Conservation (phyloP, 2,797 vertebrate genomes). For the Bryconaethiops microstoma region DNA sequence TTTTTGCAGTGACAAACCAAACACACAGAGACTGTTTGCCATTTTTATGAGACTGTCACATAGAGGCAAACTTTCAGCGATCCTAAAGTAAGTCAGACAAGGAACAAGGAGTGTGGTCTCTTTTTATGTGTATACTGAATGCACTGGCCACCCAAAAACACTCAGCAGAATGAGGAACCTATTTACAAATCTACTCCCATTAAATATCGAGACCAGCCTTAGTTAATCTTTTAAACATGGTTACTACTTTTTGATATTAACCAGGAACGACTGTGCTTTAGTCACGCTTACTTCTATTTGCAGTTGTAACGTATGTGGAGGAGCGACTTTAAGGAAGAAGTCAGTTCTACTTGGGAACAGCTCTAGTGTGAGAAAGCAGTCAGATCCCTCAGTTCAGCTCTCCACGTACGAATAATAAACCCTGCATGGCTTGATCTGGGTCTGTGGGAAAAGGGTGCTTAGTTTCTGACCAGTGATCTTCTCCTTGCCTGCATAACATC, state of each 20-base stretch:
- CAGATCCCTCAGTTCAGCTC: slow-evolving; percentile 33
- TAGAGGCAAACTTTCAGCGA: slow-evolving; percentile 29
- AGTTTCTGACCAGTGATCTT: slow-evolving; percentile 36
- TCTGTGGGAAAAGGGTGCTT: slow-evolving; percentile 51
- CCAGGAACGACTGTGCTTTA: slow-evolving; percentile 69
- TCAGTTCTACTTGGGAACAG: slow-evolving; percentile 34
- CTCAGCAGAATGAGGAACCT: slow-evolving; percentile 21
- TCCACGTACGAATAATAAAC: slow-evolving; percentile 50
- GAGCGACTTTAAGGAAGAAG: slow-evolving; percentile 36
- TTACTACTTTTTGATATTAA: slow-evolving; percentile 63
- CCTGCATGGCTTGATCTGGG: slow-evolving; percentile 29
- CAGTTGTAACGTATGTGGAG: slow-evolving; percentile 30
- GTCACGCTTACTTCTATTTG: slow-evolving; percentile 59
- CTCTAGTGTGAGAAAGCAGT: slow-evolving; percentile 42
- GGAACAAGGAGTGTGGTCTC: slow-evolving; percentile 37
- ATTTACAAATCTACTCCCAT: slow-evolving; percentile 51
- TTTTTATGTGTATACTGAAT: slow-evolving; percentile 38
- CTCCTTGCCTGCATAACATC: slow-evolving; percentile 45
- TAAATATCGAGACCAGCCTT: slow-evolving; percentile 45
- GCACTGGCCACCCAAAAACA: slow-evolving; percentile 33
- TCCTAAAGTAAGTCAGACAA: slow-evolving; percentile 38
- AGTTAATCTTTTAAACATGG: slow-evolving; percentile 60
- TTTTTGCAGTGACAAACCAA: slow-evolving; percentile 23
- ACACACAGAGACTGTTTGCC: neutral
- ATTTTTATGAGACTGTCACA: slow-evolving; percentile 33